Percentiles rank a stretch among this genome's conserved stretches.
Evolutionary conservation across 2,113 vertebrate genomes (phyloP).

Genomic region (Tachysurus fulvidraco): DNA sequence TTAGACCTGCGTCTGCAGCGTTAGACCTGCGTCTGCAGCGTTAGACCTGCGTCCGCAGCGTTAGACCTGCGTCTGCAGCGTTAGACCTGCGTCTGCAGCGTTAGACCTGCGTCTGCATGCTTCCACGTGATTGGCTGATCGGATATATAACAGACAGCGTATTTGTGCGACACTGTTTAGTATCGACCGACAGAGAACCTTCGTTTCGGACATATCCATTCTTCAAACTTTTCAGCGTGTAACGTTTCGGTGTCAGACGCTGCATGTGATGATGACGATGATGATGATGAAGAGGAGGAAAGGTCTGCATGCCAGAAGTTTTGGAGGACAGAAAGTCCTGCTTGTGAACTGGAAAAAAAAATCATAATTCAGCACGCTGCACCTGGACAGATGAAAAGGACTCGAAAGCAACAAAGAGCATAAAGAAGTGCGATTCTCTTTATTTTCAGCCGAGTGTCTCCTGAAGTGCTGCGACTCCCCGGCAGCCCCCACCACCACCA

Average conservation of each 20-base stretch:
- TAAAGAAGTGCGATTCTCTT: constrained; percentile 14
- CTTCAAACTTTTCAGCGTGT: not conserved
- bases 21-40: not conserved
- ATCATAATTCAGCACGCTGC: constrained; percentile 6
- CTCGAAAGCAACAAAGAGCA: constrained; percentile 12
- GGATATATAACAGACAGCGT: not conserved
- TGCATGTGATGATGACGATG: not conserved
- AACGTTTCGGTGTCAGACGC: not conserved
- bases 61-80: not conserved
- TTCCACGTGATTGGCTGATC: not conserved
- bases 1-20: not conserved
- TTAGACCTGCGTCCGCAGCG: too few relatives aligned
- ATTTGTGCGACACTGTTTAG: not conserved
- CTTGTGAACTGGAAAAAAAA: constrained; percentile 16
- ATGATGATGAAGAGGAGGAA: not conserved
- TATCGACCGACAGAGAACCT: not conserved
- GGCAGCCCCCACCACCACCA: not conserved
- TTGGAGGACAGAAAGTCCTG: constrained; percentile 4
- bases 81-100: not conserved
- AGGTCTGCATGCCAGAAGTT: not conserved
- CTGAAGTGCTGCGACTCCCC: not conserved
- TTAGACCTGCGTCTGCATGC: not conserved
- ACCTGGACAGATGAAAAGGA: constrained; percentile 25
- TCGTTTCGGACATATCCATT: not conserved
- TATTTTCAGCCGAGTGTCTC: not conserved